Conservation (phyloP, 2,113 vertebrate genomes). For the Stigmatopora argus region DNA sequence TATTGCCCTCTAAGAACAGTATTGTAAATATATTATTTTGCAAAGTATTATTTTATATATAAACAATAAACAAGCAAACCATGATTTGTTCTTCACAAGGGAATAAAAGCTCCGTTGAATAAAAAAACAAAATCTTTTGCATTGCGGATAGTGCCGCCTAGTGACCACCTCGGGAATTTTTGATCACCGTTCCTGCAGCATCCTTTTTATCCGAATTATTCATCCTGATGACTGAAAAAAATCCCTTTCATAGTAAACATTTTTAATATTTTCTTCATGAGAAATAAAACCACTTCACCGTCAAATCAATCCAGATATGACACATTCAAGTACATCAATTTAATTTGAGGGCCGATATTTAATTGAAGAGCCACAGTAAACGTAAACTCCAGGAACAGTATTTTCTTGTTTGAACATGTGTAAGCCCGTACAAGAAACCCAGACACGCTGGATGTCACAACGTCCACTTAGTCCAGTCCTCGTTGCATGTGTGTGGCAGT, state of each 20-base stretch:
- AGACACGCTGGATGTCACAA: constrained; percentile 26
- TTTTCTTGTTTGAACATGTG: constrained; percentile 23
- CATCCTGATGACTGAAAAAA: constrained; percentile 12
- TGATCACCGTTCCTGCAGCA: neutral
- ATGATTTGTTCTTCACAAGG: too few relatives aligned
- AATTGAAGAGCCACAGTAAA: constrained; percentile 39
- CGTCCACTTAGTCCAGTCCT: constrained; percentile 50
- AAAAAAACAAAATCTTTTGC: neutral
- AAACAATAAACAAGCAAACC: too few relatives aligned
- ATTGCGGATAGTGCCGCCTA: neutral
- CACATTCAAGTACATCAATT: constrained; percentile 68
- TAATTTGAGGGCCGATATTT: constrained; percentile 48
- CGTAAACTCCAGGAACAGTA: constrained; percentile 34
- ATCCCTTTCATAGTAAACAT: constrained; percentile 48
- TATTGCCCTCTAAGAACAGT: too few relatives aligned
- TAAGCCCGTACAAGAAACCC: constrained; percentile 15
- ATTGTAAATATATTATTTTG: too few relatives aligned
- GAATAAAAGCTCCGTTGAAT: neutral
- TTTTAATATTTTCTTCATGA: constrained; percentile 17
- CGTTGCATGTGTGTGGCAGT: constrained; percentile 13
- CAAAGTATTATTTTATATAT: too few relatives aligned
- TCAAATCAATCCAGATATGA: constrained; percentile 55
- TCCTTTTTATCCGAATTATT: neutral
- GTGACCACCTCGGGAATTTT: neutral
- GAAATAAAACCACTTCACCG: constrained; percentile 24